Base-by-base conservation (phyloP, 2,888 invertebrate genomes). In the Odontothrips loti region DNA sequence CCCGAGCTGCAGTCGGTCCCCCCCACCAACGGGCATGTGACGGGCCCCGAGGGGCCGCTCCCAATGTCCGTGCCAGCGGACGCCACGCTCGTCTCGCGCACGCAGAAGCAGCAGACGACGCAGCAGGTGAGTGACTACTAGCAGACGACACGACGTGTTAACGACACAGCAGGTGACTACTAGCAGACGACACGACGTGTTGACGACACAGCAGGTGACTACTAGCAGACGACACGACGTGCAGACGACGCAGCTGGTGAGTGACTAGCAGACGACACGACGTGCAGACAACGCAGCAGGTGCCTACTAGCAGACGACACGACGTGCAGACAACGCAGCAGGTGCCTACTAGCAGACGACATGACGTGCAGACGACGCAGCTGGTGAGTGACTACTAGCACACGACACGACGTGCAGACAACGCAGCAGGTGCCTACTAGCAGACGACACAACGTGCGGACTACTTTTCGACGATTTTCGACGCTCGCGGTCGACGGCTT, bases 71-170 rank as follows among this genome's bases (percentile, higher is more conserved):
- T 88, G 84, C 88, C 88, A 83, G 88, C 88, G 83, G 89, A 89
- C 82, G 86, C 89, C 86, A 89, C 90, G 80, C 87, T 90, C 84
- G 88, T 90, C 83, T 90, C 92, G 84, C 89, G 92, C 83, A 90
- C 91, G 82, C 91, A 91, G 85, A 92, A 92, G 86, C 91, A 92
- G 86, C 92, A 92, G 86, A 91, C 91, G 81, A 91, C 91, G 80
- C 92, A 92, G 86, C 89, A 90, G 88, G 90, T 90, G 86, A 85
- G 85, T 81, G 81, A 51, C 80, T 75, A 17, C 79, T 6, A 43
- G 34, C 34, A 43, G 34, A 43, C 34, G 34, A 43, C 34, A 6
- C 34, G 3, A 6, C 3, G 34, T n/a, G n/a, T n/a, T n/a, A n/a
- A 91, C 91, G 81, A 91, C 91, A 80, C 92, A 92, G 86, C 89